Evolutionary conservation across 2,797 vertebrate genomes (phyloP).

Genomic region (Semaprochilodus insignis): DNA sequence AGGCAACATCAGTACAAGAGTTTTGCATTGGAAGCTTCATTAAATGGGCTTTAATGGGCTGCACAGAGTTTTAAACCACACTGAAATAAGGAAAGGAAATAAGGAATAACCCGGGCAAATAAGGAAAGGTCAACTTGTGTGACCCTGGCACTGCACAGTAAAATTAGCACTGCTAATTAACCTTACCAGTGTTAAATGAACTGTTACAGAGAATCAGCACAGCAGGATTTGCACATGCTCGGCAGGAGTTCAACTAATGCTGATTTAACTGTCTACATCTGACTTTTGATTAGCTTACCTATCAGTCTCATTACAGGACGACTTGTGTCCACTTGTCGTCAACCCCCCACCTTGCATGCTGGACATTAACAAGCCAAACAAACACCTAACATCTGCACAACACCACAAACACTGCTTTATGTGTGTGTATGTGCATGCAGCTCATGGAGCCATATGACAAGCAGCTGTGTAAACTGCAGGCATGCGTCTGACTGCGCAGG

Average conservation of each 20-base stretch:
- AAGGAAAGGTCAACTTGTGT: neutral
- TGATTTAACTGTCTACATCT: neutral
- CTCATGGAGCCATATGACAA: slow-evolving; percentile 47
- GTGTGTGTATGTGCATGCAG: slow-evolving; percentile 24
- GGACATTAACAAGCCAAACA: slow-evolving; percentile 38
- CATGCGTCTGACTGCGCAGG: slow-evolving; percentile 17
- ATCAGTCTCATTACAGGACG: slow-evolving; percentile 15
- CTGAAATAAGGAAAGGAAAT: too few species aligned
- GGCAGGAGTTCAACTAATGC: neutral
- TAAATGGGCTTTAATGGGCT: too few species aligned
- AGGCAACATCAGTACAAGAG: too few species aligned
- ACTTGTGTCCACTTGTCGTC: neutral
- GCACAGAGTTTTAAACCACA: too few species aligned
- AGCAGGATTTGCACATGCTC: neutral
- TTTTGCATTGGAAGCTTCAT: too few species aligned
- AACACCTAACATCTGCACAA: slow-evolving; percentile 50
- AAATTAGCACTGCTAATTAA: slow-evolving; percentile 22
- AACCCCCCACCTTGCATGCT: slow-evolving; percentile 24
- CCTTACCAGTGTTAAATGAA: slow-evolving; percentile 3
- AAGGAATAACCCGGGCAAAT: too few species aligned
- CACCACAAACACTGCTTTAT: slow-evolving; percentile 16
- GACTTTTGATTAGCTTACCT: slow-evolving; percentile 6
- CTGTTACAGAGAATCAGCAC: neutral
- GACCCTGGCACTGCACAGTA: neutral
- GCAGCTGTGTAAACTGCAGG: slow-evolving; percentile 62